A percentile compares a stretch with the other conserved stretches of the same genome.
phyloP scores from a whole-genome alignment of 2,113 vertebrate species.

The Sterna hirundo region DNA sequence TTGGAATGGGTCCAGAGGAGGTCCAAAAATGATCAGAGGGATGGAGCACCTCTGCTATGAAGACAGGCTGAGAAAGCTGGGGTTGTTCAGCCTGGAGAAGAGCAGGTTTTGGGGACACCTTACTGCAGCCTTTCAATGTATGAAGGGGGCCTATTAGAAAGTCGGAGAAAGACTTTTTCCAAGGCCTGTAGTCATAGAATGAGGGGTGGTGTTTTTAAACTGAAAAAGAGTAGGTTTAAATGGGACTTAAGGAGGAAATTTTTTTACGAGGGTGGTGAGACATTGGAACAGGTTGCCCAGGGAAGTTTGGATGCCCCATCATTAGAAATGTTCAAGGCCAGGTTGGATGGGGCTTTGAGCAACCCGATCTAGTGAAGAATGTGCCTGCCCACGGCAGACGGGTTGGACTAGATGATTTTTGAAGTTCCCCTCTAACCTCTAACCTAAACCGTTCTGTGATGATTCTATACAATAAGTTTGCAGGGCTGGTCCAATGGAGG shows the following conservation, averaged over 20 bases:
- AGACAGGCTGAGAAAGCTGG: not conserved
- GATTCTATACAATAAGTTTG: fast-evolving
- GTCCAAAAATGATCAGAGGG: not conserved
- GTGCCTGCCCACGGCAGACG: not conserved
- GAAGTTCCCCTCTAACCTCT: not conserved
- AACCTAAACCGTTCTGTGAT: not conserved
- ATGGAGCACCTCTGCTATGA: fast-evolving
- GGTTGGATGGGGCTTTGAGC: not conserved
- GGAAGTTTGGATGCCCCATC: not conserved
- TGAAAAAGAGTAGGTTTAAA: not conserved
- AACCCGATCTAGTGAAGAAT: not conserved
- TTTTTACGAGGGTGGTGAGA: not conserved
- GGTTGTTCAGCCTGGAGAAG: not conserved
- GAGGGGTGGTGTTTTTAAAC: not conserved
- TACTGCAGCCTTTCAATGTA: not conserved
- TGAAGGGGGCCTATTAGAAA: not conserved
- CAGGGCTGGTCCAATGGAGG: not conserved
- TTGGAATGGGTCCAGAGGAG: fast-evolving
- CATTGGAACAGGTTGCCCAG: not conserved
- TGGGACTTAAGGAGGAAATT: not conserved
- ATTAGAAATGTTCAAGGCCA: not conserved
- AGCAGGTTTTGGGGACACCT: not conserved
- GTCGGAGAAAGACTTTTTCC: not conserved
- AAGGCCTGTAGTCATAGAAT: not conserved
- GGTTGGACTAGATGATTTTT: not conserved